Percentiles rank a stretch among this genome's conserved stretches.
phyloP scores from a whole-genome alignment of 2,797 vertebrate genomes.

The Potorous gilbertii region DNA sequence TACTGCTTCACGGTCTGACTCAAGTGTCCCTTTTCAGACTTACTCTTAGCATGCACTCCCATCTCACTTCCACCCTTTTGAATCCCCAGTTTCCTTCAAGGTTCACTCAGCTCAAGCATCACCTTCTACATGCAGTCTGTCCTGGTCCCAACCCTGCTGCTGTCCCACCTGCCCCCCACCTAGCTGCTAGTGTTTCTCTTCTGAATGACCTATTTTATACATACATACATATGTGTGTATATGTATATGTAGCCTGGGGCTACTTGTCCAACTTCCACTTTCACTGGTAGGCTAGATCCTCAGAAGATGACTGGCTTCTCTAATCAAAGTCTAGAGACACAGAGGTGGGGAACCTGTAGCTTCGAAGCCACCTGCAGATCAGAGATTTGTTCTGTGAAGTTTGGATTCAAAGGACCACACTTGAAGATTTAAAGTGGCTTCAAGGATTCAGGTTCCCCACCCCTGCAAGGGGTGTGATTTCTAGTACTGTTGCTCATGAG shows the following conservation, averaged over 20 bases:
- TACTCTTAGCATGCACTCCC: neutral
- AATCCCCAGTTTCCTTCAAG: neutral
- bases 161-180: accelerated
- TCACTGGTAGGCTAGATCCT: neutral
- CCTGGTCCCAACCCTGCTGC: neutral
- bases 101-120: neutral
- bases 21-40: neutral
- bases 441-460: no score
- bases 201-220: neutral
- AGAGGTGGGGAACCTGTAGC: no score
- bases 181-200: neutral
- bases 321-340: neutral
- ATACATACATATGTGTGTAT: accelerated
- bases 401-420: no score
- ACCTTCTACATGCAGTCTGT: neutral
- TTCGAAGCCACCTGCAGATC: no score
- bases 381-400: no score
- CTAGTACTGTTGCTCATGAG: neutral
- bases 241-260: neutral
- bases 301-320: neutral
- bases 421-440: no score
- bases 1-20: neutral
- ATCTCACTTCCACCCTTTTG: neutral
- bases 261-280: neutral
- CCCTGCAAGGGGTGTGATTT: neutral